Conservation (phyloP, 1,140 invertebrate species). For the Pygmarrhopalites habei region DNA sequence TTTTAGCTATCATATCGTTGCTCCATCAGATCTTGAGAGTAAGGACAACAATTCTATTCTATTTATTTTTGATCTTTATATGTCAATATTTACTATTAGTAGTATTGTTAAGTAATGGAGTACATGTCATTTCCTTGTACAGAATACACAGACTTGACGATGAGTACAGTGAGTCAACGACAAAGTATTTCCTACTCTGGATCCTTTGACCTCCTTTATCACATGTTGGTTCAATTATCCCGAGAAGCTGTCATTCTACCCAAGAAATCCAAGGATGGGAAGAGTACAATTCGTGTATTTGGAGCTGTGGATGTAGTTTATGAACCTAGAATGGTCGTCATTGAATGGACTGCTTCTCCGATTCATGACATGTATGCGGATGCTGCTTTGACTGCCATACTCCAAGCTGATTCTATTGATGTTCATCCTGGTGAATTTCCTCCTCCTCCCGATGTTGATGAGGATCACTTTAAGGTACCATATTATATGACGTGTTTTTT, state of each 20-base stretch:
- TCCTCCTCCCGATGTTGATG: slow-evolving; percentile 62
- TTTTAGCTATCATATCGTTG: slow-evolving; percentile 95
- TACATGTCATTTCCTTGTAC: slow-evolving; percentile 38
- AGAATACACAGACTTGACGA: slow-evolving; percentile 94
- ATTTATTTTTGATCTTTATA: slow-evolving; percentile 7
- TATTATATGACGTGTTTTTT: background rate
- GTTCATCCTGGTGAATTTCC: slow-evolving; percentile 54
- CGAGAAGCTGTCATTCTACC: slow-evolving; percentile 69
- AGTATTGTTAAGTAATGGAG: background rate
- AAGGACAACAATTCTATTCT: slow-evolving; percentile 46
- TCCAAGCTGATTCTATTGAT: slow-evolving; percentile 61
- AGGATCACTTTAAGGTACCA: slow-evolving; percentile 72
- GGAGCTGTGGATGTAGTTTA: slow-evolving; percentile 68
- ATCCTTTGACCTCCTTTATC: slow-evolving; percentile 66
- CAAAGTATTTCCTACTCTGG: slow-evolving; percentile 82
- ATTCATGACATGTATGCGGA: slow-evolving; percentile 98
- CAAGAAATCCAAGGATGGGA: slow-evolving; percentile 52
- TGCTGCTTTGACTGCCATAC: slow-evolving; percentile 74
- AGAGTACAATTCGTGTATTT: slow-evolving; percentile 65
- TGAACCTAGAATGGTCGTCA: slow-evolving; percentile 73
- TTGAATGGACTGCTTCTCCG: slow-evolving; percentile 91
- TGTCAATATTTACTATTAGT: slow-evolving; percentile 11
- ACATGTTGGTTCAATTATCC: slow-evolving; percentile 74
- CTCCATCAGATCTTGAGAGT: slow-evolving; percentile 83
- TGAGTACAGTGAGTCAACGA: slow-evolving; percentile 83